Evolutionary conservation across 2,797 vertebrate genomes (phyloP).

Genomic region (Aldrovandia affinis): DNA sequence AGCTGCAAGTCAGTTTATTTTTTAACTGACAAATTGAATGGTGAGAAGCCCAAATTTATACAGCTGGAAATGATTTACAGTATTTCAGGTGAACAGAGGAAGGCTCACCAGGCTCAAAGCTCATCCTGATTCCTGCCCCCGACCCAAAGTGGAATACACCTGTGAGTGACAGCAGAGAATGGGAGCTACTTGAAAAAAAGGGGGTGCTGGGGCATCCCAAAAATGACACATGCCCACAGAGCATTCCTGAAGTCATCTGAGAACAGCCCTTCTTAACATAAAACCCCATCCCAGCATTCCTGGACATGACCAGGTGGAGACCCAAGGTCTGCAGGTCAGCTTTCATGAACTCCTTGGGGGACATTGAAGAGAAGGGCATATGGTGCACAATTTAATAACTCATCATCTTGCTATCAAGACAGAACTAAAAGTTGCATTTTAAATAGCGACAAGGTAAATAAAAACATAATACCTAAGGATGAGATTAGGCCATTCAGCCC

Average conservation of each 20-base stretch:
- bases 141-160: slow-evolving; percentile 91
- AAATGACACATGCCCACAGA: not conserved
- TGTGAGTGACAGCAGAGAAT: slow-evolving; percentile 45
- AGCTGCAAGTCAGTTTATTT: too few relatives aligned
- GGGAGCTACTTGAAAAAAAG: too few relatives aligned
- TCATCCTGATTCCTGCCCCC: slow-evolving; percentile 94
- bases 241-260: too few relatives aligned
- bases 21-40: not conserved
- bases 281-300: slow-evolving; percentile 90
- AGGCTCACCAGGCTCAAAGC: slow-evolving; percentile 87
- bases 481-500: too few relatives aligned
- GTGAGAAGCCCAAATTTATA: not conserved
- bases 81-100: too few relatives aligned
- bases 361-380: not conserved
- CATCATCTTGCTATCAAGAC: not conserved
- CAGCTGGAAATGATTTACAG: too few relatives aligned
- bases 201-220: too few relatives aligned
- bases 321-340: slow-evolving; percentile 90
- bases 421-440: too few relatives aligned
- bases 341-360: slow-evolving; percentile 91
- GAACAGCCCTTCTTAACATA: too few relatives aligned
- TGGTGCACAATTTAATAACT: not conserved
- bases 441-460: too few relatives aligned
- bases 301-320: slow-evolving; percentile 89
- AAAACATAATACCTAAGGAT: too few relatives aligned